Base-by-base conservation (phyloP, 2,797 vertebrate species). In the Macropodus opercularis region DNA sequence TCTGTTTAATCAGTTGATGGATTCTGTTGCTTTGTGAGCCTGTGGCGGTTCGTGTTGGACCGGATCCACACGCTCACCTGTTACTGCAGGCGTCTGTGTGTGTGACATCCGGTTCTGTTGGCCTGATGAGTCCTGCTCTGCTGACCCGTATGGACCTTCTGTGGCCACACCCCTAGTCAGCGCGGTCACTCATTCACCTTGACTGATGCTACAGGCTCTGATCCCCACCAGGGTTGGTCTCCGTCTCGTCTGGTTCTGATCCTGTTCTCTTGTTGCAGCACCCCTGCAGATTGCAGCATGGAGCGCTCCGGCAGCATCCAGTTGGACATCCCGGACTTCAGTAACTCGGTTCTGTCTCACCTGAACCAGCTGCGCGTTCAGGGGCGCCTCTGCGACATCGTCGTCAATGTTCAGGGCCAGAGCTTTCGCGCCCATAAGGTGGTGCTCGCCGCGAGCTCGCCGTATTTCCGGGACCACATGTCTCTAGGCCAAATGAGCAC, bases 381-480 rank as follows among this genome's bases (percentile, higher is more conserved):
- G 83, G 97, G 97, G 3, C 95, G 97, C 2, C 93, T 99, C 44
- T 98, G 97, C 13, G 97, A 99, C 87, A 99, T 99, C 1, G 95
- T 98, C 88, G 96, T 99, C 65, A 96, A 97, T 0, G 96, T 99
- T 40, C 95, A 98, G 88, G 97, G 96, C 21, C 96, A 97, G 78
- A 95, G 95, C 40, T 99, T 99, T 80, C 93, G 96, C 0, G 97
- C 97, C 0, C 97, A 99, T 90, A 99, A 99, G 82, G 97, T 97
- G 77, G 97, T 99, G 18, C 92, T 99, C 51, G 97, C 97, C 1
- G 97, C 97, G 83, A 98, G 97, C 83, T 99, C 97, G 0, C 97
- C 97, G 14, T 99, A 98, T 89, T 99, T 99, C 92, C 93, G 97
- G 0, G 97, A 99, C 89, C 97, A 99, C 91, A 98, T 98, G 96